Conservation (phyloP, 1,140 invertebrate species). For the Tetramorium parvispinum region DNA sequence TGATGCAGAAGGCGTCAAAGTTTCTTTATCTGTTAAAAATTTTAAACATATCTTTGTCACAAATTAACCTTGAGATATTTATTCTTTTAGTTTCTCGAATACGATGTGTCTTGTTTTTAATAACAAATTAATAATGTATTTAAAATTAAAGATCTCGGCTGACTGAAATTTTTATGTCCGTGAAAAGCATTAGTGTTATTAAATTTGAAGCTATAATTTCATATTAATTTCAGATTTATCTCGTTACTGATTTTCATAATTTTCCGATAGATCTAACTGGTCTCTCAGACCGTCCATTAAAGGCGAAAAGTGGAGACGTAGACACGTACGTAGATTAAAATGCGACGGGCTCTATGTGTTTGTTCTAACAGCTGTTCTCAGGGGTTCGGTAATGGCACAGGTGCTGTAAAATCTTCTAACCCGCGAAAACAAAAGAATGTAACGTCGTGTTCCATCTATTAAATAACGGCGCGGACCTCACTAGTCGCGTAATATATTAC, state of each 20-base stretch:
- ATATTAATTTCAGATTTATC: background rate
- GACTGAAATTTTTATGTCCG: background rate
- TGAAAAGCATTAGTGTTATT: background rate
- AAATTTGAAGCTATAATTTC: conserved; percentile 15
- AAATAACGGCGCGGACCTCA: background rate
- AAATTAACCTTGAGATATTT: background rate
- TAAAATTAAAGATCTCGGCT: background rate
- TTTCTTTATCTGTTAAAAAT: background rate
- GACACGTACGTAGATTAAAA: conserved; percentile 37
- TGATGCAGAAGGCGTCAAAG: background rate
- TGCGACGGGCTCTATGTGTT: conserved; percentile 6
- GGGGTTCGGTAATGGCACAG: conserved; percentile 5
- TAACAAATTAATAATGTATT: background rate
- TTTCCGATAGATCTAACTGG: background rate
- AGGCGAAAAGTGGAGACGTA: background rate
- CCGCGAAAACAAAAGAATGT: conserved; percentile 5
- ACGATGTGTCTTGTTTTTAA: background rate
- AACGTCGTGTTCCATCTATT: background rate
- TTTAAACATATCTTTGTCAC: background rate
- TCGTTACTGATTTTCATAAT: conserved; percentile 31
- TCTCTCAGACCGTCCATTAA: background rate
- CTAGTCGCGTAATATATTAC: background rate
- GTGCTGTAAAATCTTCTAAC: conserved; percentile 3
- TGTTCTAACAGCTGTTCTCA: conserved; percentile 23
- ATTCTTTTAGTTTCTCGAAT: background rate